Percentiles rank a stretch among this genome's conserved stretches.
phyloP scores from a whole-genome alignment of 2,797 vertebrate genomes.

The Thunnus albacares region DNA sequence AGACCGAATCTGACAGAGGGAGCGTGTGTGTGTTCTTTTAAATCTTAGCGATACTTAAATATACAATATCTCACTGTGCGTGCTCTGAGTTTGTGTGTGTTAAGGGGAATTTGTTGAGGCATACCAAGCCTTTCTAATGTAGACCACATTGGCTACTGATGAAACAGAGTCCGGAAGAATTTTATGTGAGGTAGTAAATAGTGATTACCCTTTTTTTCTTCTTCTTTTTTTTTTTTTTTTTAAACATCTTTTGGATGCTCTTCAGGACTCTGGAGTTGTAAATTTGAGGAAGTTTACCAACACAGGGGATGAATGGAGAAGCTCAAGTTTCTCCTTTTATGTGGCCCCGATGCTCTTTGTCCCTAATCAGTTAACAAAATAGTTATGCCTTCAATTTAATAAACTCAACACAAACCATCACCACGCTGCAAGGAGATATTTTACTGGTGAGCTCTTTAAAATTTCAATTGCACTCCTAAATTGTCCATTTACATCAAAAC shows the following conservation, averaged over 20 bases:
- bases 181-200: constrained; percentile 74
- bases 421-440: constrained; percentile 39
- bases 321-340: constrained; percentile 53
- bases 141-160: constrained; percentile 64
- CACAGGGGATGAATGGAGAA: constrained; percentile 49
- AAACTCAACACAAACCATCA: constrained; percentile 56
- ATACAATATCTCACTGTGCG: background rate
- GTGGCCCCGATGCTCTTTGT: constrained; percentile 31
- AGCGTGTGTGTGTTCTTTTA: constrained; percentile 25
- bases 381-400: constrained; percentile 42
- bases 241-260: constrained; percentile 55
- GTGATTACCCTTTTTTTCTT: constrained; percentile 48
- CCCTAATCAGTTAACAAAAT: constrained; percentile 55
- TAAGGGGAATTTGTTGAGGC: constrained; percentile 38
- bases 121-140: constrained; percentile 56
- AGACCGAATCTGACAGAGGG: constrained; percentile 29
- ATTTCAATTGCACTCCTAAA: constrained; percentile 62
- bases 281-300: constrained; percentile 69
- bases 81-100: constrained; percentile 28
- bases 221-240: constrained; percentile 7
- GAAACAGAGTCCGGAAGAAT: constrained; percentile 50
- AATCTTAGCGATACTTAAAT: constrained; percentile 11
- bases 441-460: constrained; percentile 55
- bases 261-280: constrained; percentile 52
- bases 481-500: constrained; percentile 72